A percentile compares a stretch with the other conserved stretches of the same genome.
phyloP scores from a whole-genome alignment of 1,140 invertebrate genomes.

The Drosophila ohnishii region DNA sequence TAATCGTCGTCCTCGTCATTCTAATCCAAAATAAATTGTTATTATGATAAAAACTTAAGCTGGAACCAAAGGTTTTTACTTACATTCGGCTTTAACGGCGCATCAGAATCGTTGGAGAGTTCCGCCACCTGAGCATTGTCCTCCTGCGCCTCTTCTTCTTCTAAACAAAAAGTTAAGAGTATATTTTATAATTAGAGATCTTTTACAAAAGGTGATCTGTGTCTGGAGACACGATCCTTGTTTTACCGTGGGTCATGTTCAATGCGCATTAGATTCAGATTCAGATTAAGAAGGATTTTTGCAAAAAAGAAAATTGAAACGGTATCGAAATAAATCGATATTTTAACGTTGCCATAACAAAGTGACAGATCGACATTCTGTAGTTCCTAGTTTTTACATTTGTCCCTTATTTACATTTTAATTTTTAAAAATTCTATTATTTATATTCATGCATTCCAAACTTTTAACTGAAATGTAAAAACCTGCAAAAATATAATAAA shows the following conservation, averaged over 20 bases:
- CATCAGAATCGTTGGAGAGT: slow-evolving; percentile 80
- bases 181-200: slow-evolving; percentile 2
- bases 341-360: neutral
- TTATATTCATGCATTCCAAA: neutral
- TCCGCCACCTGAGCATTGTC: slow-evolving; percentile 76
- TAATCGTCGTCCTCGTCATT: slow-evolving; percentile 94
- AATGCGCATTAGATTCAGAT: neutral
- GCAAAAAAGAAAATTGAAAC: neutral
- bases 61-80: slow-evolving; percentile 33
- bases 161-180: slow-evolving; percentile 36
- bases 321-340: neutral
- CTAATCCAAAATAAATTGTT: slow-evolving; percentile 14
- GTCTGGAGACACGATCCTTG: neutral
- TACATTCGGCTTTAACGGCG: slow-evolving; percentile 77
- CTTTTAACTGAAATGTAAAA: neutral
- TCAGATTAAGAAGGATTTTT: neutral
- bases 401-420: too few relatives aligned
- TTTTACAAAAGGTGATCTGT: neutral
- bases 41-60: neutral
- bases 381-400: too few relatives aligned
- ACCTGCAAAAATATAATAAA: neutral
- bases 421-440: too few relatives aligned
- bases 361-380: too few relatives aligned
- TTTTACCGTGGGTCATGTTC: slow-evolving; percentile 38
- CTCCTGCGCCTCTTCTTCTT: slow-evolving; percentile 78